Evolutionary conservation across 2,888 invertebrate species (phyloP).

Genomic region (Masnerella sp.): DNA sequence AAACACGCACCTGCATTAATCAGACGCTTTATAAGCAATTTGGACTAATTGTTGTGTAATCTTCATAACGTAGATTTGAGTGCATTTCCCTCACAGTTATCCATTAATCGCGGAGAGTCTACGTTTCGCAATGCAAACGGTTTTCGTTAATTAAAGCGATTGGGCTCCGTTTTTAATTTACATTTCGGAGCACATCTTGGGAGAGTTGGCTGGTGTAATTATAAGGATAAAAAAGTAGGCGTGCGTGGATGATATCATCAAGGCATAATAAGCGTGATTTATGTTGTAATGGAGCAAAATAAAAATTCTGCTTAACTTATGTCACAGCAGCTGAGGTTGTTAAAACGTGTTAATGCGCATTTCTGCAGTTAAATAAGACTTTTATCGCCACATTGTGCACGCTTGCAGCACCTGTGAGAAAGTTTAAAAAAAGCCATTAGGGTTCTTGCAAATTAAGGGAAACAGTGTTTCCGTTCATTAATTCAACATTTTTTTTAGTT

Average conservation of each 20-base stretch:
- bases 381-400: not conserved
- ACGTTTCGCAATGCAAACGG: too few relatives aligned
- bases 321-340: slow-evolving; percentile 1
- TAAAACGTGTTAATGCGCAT: slow-evolving; percentile 9
- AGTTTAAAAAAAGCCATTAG: not conserved
- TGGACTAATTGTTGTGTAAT: slow-evolving; percentile 5
- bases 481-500: too few relatives aligned
- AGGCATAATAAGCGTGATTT: not conserved
- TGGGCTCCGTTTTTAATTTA: too few relatives aligned
- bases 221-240: too few relatives aligned
- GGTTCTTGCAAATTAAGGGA: too few relatives aligned
- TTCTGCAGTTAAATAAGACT: slow-evolving; percentile 4
- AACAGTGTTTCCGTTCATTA: too few relatives aligned
- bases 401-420: not conserved
- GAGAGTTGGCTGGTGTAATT: too few relatives aligned
- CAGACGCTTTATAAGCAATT: not conserved
- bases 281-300: not conserved
- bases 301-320: not conserved
- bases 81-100: too few relatives aligned
- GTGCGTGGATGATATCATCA: too few relatives aligned
- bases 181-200: too few relatives aligned
- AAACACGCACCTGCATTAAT: not conserved
- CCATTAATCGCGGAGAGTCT: not conserved
- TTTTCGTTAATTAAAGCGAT: too few relatives aligned
- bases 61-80: not conserved